Base-by-base conservation (phyloP, 2,888 invertebrate species). In the Elysia crispata region DNA sequence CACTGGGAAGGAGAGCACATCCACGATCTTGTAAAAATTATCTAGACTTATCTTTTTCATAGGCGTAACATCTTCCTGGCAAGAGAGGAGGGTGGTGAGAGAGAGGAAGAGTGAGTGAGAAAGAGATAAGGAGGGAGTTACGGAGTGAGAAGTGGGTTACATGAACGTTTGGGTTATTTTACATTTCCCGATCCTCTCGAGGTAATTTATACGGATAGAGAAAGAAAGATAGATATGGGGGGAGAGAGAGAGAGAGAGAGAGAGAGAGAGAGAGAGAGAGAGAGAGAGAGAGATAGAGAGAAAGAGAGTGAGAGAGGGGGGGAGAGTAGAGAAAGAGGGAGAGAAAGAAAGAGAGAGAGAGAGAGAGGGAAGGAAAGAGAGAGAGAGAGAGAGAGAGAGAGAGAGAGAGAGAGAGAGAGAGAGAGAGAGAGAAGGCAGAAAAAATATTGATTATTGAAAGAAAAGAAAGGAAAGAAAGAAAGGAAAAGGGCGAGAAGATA, bases 11-110 rank as follows among this genome's bases (percentile, higher is more conserved):
- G 85, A 83, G 30, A 88, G 60, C 13, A 87, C 76, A 0, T 83
- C 78, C 31, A 85, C 66, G 1, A 89, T 76, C 74, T 85, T 86
- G 28, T 86, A 86, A 70, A 86, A 83, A 80, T 89, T 90, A 41
- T 86, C 82, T 66, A 84, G 70, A 60, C 85, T 83, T n/a, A 89
- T 79, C 30, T 87, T 84, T 70, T 83, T 81, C 57, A 82, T 83
- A 0, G 88, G 83, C 0, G 86, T 86, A 33, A 85, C 69, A 31
- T 86, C 84, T 3, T 11, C 11, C 41, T 41, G 41, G 3, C 41
- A 41, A 41, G 3, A 11, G 41, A 41, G 41, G 41, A 41, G 11
- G 11, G 11, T 6, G 41, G 41, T 41, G 41, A 11, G 41, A 70
- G 15, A 70, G 41, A 49, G n/a, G n/a, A 13, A 70, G 13, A 70